Evolutionary conservation across 2,888 invertebrate genomes (phyloP).

Genomic region (Pristionchus exspectatus): DNA sequence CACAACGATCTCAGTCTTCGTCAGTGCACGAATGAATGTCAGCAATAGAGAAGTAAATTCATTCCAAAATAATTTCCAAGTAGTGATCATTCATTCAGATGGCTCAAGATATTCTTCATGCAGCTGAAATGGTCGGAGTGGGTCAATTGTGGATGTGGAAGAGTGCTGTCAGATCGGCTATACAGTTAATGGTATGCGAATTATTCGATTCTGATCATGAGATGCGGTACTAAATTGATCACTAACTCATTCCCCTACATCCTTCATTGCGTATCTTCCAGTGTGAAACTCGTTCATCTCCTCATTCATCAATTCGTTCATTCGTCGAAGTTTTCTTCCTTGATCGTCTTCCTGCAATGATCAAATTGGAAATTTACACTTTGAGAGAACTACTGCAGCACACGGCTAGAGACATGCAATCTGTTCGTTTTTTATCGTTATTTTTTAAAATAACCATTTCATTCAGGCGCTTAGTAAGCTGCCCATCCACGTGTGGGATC

Average conservation of each 20-base stretch:
- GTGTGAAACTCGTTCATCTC: not conserved
- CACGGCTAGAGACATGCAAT: not conserved
- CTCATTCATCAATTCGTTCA: not conserved
- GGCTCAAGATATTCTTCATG: not conserved
- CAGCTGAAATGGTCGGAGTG: not conserved
- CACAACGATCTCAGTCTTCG: not conserved
- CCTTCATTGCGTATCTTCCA: not conserved
- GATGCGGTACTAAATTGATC: too few species aligned
- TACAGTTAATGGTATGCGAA: not conserved
- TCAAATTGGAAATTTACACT: not conserved
- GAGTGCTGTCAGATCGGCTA: not conserved
- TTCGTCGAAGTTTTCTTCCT: conserved; percentile 15
- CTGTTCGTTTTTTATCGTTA: not conserved
- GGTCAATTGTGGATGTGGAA: not conserved
- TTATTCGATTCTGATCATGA: too few species aligned
- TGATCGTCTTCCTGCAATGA: not conserved
- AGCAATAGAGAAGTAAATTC: not conserved
- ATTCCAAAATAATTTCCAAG: not conserved
- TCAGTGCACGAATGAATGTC: not conserved
- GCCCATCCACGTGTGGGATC: not conserved
- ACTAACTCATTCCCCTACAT: not conserved
- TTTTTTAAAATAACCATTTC: not conserved
- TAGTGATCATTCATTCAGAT: not conserved
- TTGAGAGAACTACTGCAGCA: not conserved
- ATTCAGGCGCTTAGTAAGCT: not conserved